These are phyloP conservation scores for Discoglossus pictus DNA, from an alignment of 2,797 vertebrate genomes.

Conservation along the genomic window DNA sequence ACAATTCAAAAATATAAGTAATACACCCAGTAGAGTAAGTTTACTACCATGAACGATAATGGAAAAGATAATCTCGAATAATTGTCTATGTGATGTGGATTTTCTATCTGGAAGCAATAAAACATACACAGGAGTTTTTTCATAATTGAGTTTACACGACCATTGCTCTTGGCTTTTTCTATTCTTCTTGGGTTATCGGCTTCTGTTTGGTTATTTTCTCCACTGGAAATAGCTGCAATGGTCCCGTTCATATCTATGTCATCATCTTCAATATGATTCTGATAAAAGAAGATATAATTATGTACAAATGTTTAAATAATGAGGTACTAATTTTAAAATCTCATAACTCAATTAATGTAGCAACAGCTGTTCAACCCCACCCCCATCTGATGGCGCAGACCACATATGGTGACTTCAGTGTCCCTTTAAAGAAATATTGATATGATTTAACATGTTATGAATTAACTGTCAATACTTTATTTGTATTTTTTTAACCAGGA, in stretches of 20 bases:
- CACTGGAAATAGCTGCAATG: constrained; percentile 72
- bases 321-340: too few species aligned
- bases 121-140: constrained; percentile 74
- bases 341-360: too few species aligned
- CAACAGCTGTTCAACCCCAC: too few species aligned
- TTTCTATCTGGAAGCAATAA: constrained; percentile 82
- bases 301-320: background rate
- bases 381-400: too few species aligned
- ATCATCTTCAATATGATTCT: constrained; percentile 61
- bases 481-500: too few species aligned
- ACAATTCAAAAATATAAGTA: constrained; percentile 84
- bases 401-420: too few species aligned
- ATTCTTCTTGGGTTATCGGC: constrained; percentile 65
- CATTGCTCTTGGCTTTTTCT: constrained; percentile 54
- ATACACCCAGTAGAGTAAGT: constrained; percentile 90
- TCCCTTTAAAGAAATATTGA: too few species aligned
- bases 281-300: constrained; percentile 40
- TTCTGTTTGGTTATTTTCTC: constrained; percentile 63
- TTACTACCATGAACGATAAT: constrained; percentile 85
- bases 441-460: too few species aligned
- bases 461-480: too few species aligned
- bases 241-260: constrained; percentile 85
- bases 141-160: constrained; percentile 56
- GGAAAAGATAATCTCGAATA: constrained; percentile 88
- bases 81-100: constrained; percentile 93